Conservation (phyloP, 2,797 vertebrate genomes). For the Diplodus puntazzo region DNA sequence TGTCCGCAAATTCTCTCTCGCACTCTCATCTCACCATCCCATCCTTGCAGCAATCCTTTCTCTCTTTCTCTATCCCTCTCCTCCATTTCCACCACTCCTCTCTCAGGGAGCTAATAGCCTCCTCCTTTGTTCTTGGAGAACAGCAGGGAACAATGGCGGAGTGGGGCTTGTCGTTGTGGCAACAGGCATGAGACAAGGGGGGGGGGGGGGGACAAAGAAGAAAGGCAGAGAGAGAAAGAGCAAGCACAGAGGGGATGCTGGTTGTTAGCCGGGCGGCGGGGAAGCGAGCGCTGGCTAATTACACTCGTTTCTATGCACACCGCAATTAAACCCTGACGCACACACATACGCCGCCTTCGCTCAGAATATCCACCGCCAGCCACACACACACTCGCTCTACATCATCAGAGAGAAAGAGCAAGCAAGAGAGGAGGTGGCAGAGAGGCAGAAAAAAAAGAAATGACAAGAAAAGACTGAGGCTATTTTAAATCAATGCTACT, state of each 20-base stretch:
- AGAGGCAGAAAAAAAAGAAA: slow-evolving; percentile 54
- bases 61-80: slow-evolving; percentile 67
- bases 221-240: slow-evolving; percentile 76
- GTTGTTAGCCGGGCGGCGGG: slow-evolving; percentile 83
- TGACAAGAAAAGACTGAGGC: slow-evolving; percentile 65
- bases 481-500: slow-evolving; percentile 73
- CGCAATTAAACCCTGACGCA: slow-evolving; percentile 83
- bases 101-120: slow-evolving; percentile 84
- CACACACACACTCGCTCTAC: slow-evolving; percentile 52
- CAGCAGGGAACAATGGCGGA: slow-evolving; percentile 83
- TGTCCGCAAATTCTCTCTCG: slow-evolving; percentile 58
- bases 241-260: slow-evolving; percentile 81
- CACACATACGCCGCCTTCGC: slow-evolving; percentile 69
- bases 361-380: slow-evolving; percentile 74
- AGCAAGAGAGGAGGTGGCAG: slow-evolving; percentile 65
- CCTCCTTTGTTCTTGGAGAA: slow-evolving; percentile 86
- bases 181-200: slow-evolving; percentile 81
- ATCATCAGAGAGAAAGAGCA: slow-evolving; percentile 73
- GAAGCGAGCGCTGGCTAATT: slow-evolving; percentile 83
- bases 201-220: slow-evolving; percentile 75
- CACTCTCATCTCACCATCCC: slow-evolving; percentile 70
- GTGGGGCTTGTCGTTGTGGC: slow-evolving; percentile 82
- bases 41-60: slow-evolving; percentile 74
- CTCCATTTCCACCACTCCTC: slow-evolving; percentile 79
- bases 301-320: slow-evolving; percentile 84